A percentile compares a stretch with the other conserved stretches of the same genome.
These are phyloP conservation scores for Sorex fumeus DNA, from an alignment of 2,113 vertebrate species.

Conservation along the genomic window DNA sequence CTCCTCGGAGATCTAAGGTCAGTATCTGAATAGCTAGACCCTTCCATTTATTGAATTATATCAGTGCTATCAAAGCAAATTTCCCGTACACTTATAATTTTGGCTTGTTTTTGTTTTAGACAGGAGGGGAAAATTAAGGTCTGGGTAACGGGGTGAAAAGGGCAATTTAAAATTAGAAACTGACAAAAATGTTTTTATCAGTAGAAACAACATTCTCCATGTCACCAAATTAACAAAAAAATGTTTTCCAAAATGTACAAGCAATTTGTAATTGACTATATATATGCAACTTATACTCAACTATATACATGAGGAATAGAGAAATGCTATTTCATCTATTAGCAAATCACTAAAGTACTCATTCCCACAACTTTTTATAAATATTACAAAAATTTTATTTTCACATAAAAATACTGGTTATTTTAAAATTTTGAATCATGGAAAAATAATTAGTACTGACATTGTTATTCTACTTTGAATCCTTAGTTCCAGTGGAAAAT, in stretches of 20 bases:
- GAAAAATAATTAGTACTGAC: conserved; percentile 30
- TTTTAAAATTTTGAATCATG: conserved; percentile 51
- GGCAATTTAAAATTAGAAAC: not conserved
- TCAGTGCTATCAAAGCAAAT: not conserved
- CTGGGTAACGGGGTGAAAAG: not conserved
- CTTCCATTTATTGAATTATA: not conserved
- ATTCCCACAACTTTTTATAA: conserved; percentile 45
- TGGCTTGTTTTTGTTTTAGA: not conserved
- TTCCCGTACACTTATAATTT: not conserved
- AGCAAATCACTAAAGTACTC: not conserved
- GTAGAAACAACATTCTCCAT: not conserved
- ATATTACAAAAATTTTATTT: conserved; percentile 47
- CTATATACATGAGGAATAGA: not conserved
- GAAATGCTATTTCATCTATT: conserved; percentile 28
- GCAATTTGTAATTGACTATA: conserved; percentile 14
- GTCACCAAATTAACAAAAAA: not conserved
- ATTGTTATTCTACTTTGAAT: conserved; percentile 36
- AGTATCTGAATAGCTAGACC: not conserved
- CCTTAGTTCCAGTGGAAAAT: conserved; percentile 1
- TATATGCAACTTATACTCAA: not conserved
- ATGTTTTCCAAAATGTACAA: not conserved
- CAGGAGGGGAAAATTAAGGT: accelerated
- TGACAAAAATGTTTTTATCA: not conserved
- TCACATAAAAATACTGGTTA: conserved; percentile 29
- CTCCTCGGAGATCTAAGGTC: conserved; percentile 32